These are phyloP conservation scores for Passer montanus DNA, from an alignment of 2,113 vertebrate genomes.

Conservation along the genomic window DNA sequence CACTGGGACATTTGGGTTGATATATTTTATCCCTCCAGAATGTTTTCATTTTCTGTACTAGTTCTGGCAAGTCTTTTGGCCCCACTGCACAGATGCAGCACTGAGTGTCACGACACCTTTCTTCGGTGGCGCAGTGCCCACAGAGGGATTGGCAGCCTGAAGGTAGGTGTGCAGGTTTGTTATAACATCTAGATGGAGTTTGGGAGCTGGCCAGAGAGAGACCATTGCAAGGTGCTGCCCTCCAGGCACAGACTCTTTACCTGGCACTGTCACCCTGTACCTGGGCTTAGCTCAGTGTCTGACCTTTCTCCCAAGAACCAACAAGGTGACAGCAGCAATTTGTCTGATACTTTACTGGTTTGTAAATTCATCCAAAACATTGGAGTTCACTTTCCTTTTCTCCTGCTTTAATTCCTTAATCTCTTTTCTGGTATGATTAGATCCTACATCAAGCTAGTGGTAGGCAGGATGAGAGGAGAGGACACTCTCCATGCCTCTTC, in stretches of 20 bases:
- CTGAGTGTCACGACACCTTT: neutral
- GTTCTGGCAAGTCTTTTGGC: neutral
- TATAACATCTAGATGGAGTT: neutral
- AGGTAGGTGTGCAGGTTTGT: neutral
- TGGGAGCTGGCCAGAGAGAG: accelerated
- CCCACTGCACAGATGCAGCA: neutral
- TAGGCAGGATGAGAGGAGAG: neutral
- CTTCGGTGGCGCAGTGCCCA: neutral
- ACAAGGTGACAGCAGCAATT: neutral
- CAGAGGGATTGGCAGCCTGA: neutral
- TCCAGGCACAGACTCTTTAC: neutral
- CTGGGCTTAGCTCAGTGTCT: neutral
- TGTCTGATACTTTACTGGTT: neutral
- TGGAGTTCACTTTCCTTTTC: neutral
- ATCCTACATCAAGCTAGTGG: neutral
- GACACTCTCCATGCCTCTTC: neutral
- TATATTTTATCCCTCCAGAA: neutral
- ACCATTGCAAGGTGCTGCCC: neutral
- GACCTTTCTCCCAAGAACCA: neutral
- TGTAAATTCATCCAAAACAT: neutral
- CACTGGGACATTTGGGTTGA: neutral
- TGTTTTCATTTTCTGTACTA: neutral
- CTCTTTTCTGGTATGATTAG: neutral
- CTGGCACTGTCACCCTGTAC: neutral
- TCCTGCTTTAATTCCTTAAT: neutral